Base-by-base conservation (phyloP, 2,113 vertebrate species). In the Calyptomena viridis region DNA sequence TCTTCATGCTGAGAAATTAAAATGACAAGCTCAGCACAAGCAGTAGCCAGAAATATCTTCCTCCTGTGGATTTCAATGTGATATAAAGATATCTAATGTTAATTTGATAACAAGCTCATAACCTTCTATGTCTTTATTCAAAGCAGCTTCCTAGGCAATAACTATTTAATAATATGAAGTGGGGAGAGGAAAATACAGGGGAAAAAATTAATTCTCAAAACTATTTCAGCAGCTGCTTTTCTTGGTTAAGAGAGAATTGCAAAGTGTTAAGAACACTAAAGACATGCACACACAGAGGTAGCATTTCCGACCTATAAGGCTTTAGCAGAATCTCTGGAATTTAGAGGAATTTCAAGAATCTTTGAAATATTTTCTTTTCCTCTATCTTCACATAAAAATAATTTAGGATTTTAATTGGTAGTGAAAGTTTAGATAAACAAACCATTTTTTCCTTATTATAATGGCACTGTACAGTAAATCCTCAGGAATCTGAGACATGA, bases 1-100 rank as follows among this genome's bases (percentile, higher is more conserved):
- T 72, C 31, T 69, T 88, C 25, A 4, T 47, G 83, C 88, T 82
- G 50, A 94, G 28, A 53, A 64, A 95, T 90, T 90, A 84, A 81
- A 82, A 85, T 74, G 24, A 63, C 67, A 73, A 79, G 12, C 25
- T 33, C 28, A 50, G 21, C 68, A 77, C 58, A 87, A 64, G 49
- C n/a, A 64, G 66, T 69, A 44, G 37, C 63, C 44, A 74, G 33
- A 76, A 89, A 74, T 59, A 82, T 17, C 46, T 74, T 93, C 9
- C 24, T 96, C 35, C 40, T 62, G 11, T 66, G 67, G 47, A 84
- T 92, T 68, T 55, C 64, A 89, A 44, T 31, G 30, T 53, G 55
- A 25, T 89, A 85, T 79, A 62, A 68, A 83, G 55, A 40, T 73
- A 77, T 22, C 63, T 79, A 56, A 82, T 35, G 4, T 39, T 93